phyloP scores from a whole-genome alignment of 2,888 invertebrate genomes.

The Venusia cambrica region DNA sequence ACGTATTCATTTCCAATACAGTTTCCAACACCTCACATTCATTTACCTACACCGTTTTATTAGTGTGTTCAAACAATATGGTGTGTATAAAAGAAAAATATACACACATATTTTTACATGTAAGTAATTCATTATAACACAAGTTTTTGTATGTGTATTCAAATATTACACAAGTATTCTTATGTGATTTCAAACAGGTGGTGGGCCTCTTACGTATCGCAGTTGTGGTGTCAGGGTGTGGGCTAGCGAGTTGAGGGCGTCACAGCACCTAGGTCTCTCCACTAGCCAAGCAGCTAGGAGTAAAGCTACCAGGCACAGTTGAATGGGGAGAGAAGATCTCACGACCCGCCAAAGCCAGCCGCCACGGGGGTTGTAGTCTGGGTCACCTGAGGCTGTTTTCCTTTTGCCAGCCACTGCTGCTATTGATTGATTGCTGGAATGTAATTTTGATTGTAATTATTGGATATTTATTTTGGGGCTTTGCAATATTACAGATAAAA shows the following conservation, averaged over 20 bases:
- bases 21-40: no score
- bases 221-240: conserved; percentile 89
- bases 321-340: conserved; percentile 89
- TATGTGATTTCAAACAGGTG: conserved; percentile 84
- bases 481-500: no score
- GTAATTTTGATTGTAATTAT: no score
- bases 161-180: no score
- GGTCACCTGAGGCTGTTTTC: conserved; percentile 79
- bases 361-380: conserved; percentile 76
- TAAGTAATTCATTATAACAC: no score
- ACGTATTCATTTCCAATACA: no score
- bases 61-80: no score
- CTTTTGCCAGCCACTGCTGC: conserved; percentile 54
- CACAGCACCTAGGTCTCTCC: conserved; percentile 89
- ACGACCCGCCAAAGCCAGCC: conserved; percentile 88
- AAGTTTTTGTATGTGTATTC: no score
- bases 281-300: conserved; percentile 88
- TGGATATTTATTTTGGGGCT: no score
- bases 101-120: no score
- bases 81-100: no score
- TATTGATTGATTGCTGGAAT: conserved; percentile 46
- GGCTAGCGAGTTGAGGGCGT: conserved; percentile 87
- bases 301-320: conserved; percentile 86
- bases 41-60: no score
- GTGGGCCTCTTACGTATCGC: conserved; percentile 90